Conservation (phyloP, 2,888 invertebrate species). For the Coelopa pilipes region DNA sequence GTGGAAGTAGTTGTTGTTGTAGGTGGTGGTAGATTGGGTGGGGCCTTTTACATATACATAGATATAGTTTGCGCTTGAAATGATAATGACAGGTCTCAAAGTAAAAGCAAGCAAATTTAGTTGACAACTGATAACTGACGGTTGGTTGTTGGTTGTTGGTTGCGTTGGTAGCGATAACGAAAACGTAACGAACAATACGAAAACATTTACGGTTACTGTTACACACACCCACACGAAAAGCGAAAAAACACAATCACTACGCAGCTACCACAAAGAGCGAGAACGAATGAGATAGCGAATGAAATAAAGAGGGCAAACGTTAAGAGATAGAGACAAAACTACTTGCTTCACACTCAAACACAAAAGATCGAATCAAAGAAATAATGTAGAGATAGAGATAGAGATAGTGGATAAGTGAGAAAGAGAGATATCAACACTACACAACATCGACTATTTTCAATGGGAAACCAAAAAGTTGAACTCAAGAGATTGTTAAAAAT, state of each 20-base stretch:
- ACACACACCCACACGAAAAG: slow-evolving; percentile 47
- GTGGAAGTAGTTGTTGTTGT: too few species aligned
- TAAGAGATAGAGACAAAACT: slow-evolving; percentile 29
- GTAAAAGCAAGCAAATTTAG: too few species aligned
- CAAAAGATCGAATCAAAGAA: slow-evolving; percentile 13
- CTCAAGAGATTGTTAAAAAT: slow-evolving; percentile 11
- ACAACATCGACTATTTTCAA: slow-evolving; percentile 34
- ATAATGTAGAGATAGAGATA: slow-evolving; percentile 7
- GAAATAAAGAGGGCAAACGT: slow-evolving; percentile 14
- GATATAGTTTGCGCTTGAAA: neutral
- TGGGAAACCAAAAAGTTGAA: slow-evolving; percentile 22
- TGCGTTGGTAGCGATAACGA: slow-evolving; percentile 8
- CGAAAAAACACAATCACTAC: slow-evolving; percentile 13
- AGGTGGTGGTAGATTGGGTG: too few species aligned
- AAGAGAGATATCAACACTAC: slow-evolving; percentile 18
- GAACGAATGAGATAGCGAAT: slow-evolving; percentile 26
- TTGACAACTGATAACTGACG: too few species aligned
- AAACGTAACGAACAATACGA: slow-evolving; percentile 31
- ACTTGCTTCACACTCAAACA: slow-evolving; percentile 21
- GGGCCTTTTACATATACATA: neutral
- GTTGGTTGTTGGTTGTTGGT: neutral
- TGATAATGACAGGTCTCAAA: too few species aligned
- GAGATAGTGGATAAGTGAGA: slow-evolving; percentile 4
- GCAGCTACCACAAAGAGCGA: slow-evolving; percentile 29
- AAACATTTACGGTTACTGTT: slow-evolving; percentile 36